phyloP scores from a whole-genome alignment of 1,140 invertebrate genomes.

The Batillaria attramentaria region DNA sequence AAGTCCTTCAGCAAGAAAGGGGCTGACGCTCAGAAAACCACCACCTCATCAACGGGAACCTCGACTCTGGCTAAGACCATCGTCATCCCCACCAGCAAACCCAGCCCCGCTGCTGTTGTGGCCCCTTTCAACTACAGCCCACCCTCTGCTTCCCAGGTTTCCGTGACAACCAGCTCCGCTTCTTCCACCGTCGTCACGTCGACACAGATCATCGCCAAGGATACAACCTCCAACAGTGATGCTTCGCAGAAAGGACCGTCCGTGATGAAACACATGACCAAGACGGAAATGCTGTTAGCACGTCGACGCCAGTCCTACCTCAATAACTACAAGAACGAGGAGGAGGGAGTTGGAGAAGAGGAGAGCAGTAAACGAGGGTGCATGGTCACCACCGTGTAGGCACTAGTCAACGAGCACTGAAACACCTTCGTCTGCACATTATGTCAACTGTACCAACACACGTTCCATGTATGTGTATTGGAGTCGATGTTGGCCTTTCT shows the following conservation, averaged over 20 bases:
- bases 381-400: conserved; percentile 44
- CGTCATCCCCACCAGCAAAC: conserved; percentile 3
- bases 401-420: neutral
- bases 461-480: neutral
- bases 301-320: conserved; percentile 57
- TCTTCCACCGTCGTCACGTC: neutral
- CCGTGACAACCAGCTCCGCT: neutral
- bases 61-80: neutral
- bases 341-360: conserved; percentile 38
- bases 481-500: neutral
- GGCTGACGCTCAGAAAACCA: neutral
- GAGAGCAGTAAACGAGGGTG: conserved; percentile 15
- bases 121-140: conserved; percentile 76
- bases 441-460: neutral
- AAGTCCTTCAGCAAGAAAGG: neutral
- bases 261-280: conserved; percentile 57
- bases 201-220: neutral
- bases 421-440: neutral
- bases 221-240: neutral
- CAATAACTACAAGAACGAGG: conserved; percentile 47
- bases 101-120: conserved; percentile 60
- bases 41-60: neutral
- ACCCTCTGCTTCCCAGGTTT: conserved; percentile 24
- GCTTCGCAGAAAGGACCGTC: neutral
- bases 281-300: conserved; percentile 71